Percentiles rank a stretch among this genome's conserved stretches.
Conservation (phyloP, 2,113 vertebrate genomes). For the Dipodomys spectabilis region DNA sequence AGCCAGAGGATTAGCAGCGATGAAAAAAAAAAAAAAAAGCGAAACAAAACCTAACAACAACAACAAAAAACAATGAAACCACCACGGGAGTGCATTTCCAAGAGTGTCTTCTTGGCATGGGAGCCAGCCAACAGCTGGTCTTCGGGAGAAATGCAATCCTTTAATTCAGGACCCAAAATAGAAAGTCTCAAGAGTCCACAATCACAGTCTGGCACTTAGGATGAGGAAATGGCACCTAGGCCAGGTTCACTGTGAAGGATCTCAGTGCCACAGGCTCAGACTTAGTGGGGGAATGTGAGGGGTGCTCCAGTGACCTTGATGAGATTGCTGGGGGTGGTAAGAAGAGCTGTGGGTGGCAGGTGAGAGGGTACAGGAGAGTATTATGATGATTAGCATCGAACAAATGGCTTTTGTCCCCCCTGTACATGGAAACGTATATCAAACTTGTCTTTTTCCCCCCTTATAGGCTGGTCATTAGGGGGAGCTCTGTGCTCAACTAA, state of each 20-base stretch:
- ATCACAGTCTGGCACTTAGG: constrained; percentile 3
- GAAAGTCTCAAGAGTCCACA: background rate
- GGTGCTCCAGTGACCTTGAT: background rate
- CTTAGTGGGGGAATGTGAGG: background rate
- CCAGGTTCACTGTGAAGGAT: constrained; percentile 2
- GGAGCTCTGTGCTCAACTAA: constrained; percentile 65
- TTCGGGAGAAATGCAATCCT: constrained; percentile 72
- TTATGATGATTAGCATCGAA: background rate
- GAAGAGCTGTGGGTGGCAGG: background rate
- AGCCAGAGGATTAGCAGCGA: constrained; percentile 52
- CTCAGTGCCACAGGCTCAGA: background rate
- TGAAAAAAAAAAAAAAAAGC: constrained; percentile 50
- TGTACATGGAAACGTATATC: background rate
- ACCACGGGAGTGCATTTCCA: constrained; percentile 39
- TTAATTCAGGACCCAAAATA: constrained; percentile 67
- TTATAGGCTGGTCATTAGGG: constrained; percentile 48
- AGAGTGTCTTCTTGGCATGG: constrained; percentile 62
- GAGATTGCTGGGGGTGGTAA: background rate
- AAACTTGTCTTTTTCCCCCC: background rate
- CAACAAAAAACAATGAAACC: too few relatives aligned
- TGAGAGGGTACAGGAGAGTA: background rate
- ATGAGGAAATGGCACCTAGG: background rate
- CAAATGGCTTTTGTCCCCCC: background rate
- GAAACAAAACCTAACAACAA: too few relatives aligned
- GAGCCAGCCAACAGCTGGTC: constrained; percentile 69